Evolutionary conservation across 2,113 vertebrate species (phyloP), one percentile per base, ranked within the genome.

Genomic region (Silurus asotus): DNA sequence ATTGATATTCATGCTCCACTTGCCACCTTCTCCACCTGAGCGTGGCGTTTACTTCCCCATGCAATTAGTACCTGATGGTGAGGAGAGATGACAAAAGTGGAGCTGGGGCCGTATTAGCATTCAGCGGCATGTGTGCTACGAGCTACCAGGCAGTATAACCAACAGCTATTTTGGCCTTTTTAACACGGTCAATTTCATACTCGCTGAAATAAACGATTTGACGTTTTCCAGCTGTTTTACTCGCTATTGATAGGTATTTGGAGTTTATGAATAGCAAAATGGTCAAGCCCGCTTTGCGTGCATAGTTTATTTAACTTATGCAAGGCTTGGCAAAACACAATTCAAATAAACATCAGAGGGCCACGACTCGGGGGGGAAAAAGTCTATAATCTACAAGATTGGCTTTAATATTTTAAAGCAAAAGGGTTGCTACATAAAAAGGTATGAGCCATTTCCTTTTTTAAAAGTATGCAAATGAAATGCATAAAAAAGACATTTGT

Each of bases 1-100:
- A 94, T 92, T 94, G 92, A 95, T 94, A 92, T 95, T 95, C 93
- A 94, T 92, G 93, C 91, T 94, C 92, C 93, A 95, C 92, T 94
- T 90, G 69, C 78, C 91, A 85, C 93, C 90, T 92, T 93, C 92
- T 91, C 92, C 92, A 93, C 88, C 81, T 74, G 88, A 93, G 93
- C 93, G 91, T 92, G 53, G 85, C 92, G 93, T 93, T 93, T 93
- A 94, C 91, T 91, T 93, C 93, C 93, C 90, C 72, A 89, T 89
- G 89, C 93, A 95, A 95, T 94, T 93, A 94, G 89, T 89, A 90
- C 88, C 91, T 91, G 92, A 84, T 83, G 87, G 78, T 88, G 83
- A 80, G 69, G 84, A 90, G 92, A 91, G 90, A 93, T 69, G 65
- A 83, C 83, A 78, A 78, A 59, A 77, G 58, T 84, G 81, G 76